A percentile compares a stretch with the other conserved stretches of the same genome.
Evolutionary conservation across 1,140 invertebrate species (phyloP).

Genomic region (Magallana gigas): DNA sequence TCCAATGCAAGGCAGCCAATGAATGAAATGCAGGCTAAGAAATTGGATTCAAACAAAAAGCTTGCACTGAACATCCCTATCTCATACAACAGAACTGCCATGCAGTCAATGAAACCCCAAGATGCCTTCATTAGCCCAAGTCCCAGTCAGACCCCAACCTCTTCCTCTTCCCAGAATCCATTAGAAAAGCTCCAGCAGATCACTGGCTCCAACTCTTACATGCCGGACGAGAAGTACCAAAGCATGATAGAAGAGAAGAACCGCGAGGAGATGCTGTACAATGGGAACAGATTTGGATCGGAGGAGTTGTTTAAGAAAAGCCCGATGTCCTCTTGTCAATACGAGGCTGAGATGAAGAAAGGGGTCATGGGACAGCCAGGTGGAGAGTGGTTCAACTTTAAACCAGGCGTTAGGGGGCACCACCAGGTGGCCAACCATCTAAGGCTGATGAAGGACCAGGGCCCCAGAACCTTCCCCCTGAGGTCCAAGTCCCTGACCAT

Average conservation of each 20-base stretch:
- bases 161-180: constrained; percentile 21
- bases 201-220: constrained; percentile 55
- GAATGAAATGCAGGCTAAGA: background rate
- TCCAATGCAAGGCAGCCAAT: constrained; percentile 49
- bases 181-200: constrained; percentile 60
- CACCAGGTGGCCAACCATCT: background rate
- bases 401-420: background rate
- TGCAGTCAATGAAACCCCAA: constrained; percentile 7
- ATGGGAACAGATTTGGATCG: constrained; percentile 23
- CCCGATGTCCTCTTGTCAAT: constrained; percentile 1
- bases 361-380: background rate
- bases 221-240: constrained; percentile 59
- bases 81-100: background rate
- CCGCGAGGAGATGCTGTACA: constrained; percentile 52
- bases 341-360: background rate
- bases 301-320: constrained; percentile 28
- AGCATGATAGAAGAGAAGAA: constrained; percentile 63
- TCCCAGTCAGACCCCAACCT: constrained; percentile 29
- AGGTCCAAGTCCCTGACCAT: constrained; percentile 50
- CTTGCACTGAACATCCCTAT: constrained; percentile 41
- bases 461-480: constrained; percentile 58
- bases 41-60: constrained; percentile 15
- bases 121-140: constrained; percentile 50
- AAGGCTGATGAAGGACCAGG: constrained; percentile 11
- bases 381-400: constrained; percentile 24